A percentile compares a stretch with the other conserved stretches of the same genome.
Conservation (phyloP, 2,113 vertebrate genomes). For the Callorhinus ursinus region DNA sequence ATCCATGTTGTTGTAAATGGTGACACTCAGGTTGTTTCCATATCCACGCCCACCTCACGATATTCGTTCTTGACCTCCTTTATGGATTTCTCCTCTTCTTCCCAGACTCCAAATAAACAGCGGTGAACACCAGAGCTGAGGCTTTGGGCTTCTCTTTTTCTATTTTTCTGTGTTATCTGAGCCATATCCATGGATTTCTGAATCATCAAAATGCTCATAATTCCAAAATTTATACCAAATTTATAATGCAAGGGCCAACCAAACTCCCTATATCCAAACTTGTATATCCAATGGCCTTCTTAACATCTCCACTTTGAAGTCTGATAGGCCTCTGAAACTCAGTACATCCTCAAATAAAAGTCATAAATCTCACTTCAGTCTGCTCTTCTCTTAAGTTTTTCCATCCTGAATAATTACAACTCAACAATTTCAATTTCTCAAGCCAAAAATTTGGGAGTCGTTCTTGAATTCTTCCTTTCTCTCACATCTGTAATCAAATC, state of each 20-base stretch:
- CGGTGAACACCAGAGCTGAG: neutral
- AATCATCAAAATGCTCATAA: neutral
- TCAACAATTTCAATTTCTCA: neutral
- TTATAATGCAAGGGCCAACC: neutral
- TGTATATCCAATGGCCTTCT: neutral
- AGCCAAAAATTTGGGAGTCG: neutral
- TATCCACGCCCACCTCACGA: neutral
- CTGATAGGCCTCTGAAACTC: neutral
- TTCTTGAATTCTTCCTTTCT: neutral
- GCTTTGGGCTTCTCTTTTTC: neutral
- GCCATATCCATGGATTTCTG: neutral
- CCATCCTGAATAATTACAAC: neutral
- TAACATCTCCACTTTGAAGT: neutral
- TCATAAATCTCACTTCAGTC: neutral
- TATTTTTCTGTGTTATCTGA: neutral
- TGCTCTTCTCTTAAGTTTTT: neutral
- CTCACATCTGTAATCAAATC: neutral
- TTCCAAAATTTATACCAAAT: slow-evolving; percentile 5
- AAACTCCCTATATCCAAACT: neutral
- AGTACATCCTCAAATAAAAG: neutral
- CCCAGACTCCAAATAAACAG: neutral
- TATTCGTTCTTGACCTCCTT: neutral
- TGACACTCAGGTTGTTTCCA: neutral
- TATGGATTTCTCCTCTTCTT: neutral
- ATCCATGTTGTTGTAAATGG: neutral